Evolutionary conservation across 1,140 invertebrate species (phyloP).

Genomic region (Ostrea denselamellosa): DNA sequence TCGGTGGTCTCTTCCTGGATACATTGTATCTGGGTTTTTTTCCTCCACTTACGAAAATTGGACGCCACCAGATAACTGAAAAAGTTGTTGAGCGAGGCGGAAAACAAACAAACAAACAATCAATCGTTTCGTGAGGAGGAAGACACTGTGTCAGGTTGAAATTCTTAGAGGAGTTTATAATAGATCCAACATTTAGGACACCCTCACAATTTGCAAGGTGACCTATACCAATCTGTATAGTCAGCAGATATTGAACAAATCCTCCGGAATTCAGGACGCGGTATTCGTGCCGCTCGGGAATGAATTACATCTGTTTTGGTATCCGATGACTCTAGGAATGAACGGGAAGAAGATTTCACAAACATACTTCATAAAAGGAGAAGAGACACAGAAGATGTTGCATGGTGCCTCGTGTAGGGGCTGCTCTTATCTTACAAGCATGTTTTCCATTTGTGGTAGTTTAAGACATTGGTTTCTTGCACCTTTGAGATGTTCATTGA

Average conservation of each 20-base stretch:
- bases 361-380: background rate
- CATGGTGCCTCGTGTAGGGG: background rate
- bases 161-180: background rate
- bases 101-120: no score
- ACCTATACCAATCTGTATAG: background rate
- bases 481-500: background rate
- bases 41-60: no score
- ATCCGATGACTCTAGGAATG: background rate
- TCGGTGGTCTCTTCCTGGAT: no score
- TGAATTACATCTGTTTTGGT: background rate
- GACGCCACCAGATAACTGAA: no score
- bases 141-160: background rate
- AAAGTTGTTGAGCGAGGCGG: no score
- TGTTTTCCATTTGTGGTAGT: background rate
- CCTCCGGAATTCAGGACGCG: background rate
- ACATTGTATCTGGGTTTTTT: no score
- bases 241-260: background rate
- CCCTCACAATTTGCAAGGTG: background rate
- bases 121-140: no score
- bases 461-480: background rate
- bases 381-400: background rate
- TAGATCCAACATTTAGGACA: background rate
- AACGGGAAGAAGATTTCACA: background rate
- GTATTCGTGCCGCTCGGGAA: background rate
- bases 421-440: background rate